These are phyloP conservation scores for Melanaphis sacchari DNA, from an alignment of 1,140 invertebrate genomes.

Conservation along the genomic window DNA sequence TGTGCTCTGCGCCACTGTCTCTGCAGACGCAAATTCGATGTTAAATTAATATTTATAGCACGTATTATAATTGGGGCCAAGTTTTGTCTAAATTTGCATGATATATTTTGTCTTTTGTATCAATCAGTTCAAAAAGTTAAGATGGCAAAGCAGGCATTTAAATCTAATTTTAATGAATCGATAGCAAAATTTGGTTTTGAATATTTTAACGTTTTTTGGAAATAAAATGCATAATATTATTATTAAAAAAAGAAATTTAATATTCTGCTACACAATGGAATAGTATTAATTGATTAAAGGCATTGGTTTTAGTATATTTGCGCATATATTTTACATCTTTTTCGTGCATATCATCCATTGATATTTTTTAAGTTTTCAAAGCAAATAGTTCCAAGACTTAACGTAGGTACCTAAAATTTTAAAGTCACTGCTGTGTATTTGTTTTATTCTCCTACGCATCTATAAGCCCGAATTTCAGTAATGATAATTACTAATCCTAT, in stretches of 20 bases:
- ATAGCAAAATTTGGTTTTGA: background rate
- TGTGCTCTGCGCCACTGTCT: background rate
- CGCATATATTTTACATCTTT: background rate
- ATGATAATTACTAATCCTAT: background rate
- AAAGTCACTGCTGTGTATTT: no score
- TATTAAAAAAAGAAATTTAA: background rate
- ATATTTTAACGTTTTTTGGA: background rate
- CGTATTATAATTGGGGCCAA: background rate
- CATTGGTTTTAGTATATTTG: no score
- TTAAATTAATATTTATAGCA: constrained; percentile 12
- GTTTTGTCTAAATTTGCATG: background rate
- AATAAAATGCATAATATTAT: background rate
- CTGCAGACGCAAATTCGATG: background rate
- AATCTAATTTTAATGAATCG: background rate
- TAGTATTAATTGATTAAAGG: background rate
- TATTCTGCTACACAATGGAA: background rate
- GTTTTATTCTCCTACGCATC: background rate
- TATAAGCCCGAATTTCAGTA: background rate
- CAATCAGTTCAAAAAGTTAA: background rate
- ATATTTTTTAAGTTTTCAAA: background rate
- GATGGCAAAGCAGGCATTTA: background rate
- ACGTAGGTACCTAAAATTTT: background rate
- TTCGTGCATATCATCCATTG: background rate
- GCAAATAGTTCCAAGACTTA: background rate
- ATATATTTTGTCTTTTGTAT: background rate